Base-by-base conservation (phyloP, 2,888 invertebrate genomes). In the Octonoba sinensis region DNA sequence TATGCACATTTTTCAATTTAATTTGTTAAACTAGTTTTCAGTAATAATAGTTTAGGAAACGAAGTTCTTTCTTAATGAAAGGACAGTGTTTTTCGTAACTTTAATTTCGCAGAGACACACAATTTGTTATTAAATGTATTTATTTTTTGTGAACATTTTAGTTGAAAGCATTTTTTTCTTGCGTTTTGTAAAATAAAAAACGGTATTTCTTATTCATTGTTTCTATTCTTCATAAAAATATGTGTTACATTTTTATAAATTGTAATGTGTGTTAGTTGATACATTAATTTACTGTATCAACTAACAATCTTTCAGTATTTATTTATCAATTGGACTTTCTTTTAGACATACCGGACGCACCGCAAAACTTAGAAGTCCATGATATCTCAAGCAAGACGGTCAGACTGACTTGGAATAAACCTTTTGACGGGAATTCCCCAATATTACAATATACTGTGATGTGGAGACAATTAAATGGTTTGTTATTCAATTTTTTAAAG, bases 351-450 rank as follows among this genome's bases (percentile, higher is more conserved):
- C 89, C 89, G 0, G 88, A 88, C 56, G 86, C 87, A 0, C 88
- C 89, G 0, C 79, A 79, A 1, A 86, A 87, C 69, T 76, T 88
- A 20, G 86, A 85, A 18, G 83, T 88, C 6, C 79, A 86, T 27
- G 86, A 86, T 51, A 84, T 85, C 4, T 86, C 86, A 4, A 88
- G 89, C 67, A 85, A 87, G 0, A 86, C 84, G 49, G 86, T 87
- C 0, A 84, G 85, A 0, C 64, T 89, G 0, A 84, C 86, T 15
- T 89, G 89, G 89, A 83, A 85, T 22, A 84, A 84, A 51, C 88
- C 89, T 3, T 89, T 87, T 77, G 87, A 89, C 85, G 89, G 89
- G 0, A 89, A 89, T 85, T 87, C 87, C n/a, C 86, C 86, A 12
- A 86, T 89, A 36, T 72, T 85, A 3, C 84, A 85, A 56, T 89